Conservation (phyloP, 2,113 vertebrate genomes). For the Casuarius casuarius region DNA sequence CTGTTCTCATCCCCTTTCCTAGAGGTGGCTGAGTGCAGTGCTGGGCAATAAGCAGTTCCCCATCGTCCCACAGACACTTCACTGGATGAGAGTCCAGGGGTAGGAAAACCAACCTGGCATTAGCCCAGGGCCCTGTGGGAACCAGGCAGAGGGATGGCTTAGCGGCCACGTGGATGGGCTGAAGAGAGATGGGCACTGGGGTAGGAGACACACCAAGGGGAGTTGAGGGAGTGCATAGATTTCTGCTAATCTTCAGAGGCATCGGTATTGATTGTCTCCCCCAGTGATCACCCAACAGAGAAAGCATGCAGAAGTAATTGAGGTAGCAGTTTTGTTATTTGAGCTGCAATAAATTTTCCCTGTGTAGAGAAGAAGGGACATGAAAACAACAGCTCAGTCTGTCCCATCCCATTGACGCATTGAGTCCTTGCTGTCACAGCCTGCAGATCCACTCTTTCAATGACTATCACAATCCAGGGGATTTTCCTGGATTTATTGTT, state of each 20-base stretch:
- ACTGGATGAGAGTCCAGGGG: neutral
- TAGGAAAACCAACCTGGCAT: neutral
- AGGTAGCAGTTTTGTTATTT: neutral
- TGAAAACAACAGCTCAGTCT: neutral
- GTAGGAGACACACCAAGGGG: neutral
- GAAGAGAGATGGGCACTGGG: neutral
- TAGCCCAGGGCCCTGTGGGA: neutral
- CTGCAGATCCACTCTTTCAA: neutral
- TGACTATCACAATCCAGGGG: neutral
- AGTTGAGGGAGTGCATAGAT: neutral
- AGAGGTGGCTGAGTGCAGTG: neutral
- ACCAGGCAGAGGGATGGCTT: neutral
- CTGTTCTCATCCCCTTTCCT: neutral
- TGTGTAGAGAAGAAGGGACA: neutral
- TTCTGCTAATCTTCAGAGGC: neutral
- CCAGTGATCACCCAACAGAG: neutral
- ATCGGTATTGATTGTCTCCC: neutral
- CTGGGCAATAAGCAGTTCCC: neutral
- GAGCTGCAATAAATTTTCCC: neutral
- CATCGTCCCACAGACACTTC: neutral
- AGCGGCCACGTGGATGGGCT: neutral
- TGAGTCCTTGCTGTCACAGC: neutral
- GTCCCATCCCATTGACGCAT: neutral
- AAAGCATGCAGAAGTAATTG: neutral
- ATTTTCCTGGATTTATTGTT: neutral